Conservation (phyloP, 2,113 vertebrate genomes). For the Himantopus leucocephalus region DNA sequence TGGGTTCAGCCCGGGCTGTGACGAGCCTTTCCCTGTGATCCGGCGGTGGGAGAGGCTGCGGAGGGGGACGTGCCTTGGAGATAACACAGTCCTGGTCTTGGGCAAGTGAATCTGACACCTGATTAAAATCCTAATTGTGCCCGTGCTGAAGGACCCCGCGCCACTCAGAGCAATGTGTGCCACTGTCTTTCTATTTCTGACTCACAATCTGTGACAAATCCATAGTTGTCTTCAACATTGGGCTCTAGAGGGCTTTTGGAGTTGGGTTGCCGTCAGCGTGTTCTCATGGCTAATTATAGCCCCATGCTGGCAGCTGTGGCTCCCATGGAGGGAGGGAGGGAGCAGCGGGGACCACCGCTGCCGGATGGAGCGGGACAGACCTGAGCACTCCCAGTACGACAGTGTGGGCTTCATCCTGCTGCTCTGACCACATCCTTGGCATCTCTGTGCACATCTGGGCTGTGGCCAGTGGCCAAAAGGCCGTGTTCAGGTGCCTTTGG, state of each 20-base stretch:
- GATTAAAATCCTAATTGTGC: background rate
- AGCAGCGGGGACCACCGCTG: background rate
- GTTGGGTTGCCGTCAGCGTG: background rate
- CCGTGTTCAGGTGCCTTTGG: background rate
- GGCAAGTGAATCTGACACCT: background rate
- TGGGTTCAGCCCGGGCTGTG: rapidly evolving
- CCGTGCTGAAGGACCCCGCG: background rate
- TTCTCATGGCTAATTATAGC: background rate
- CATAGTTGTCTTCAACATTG: background rate
- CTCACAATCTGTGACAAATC: background rate
- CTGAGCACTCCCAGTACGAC: background rate
- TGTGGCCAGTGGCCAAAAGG: background rate
- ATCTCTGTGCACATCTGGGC: background rate
- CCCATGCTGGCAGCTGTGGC: background rate
- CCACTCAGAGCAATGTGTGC: background rate
- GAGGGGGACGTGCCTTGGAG: background rate
- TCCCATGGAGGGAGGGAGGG: background rate
- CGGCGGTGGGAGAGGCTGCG: background rate
- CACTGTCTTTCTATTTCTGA: background rate
- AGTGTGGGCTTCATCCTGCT: background rate
- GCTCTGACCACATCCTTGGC: background rate
- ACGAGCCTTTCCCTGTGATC: rapidly evolving
- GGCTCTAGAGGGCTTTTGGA: background rate
- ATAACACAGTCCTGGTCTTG: background rate
- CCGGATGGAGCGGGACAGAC: background rate